Base-by-base conservation (phyloP, 2,888 invertebrate genomes). In the Uloborus plumipes region DNA sequence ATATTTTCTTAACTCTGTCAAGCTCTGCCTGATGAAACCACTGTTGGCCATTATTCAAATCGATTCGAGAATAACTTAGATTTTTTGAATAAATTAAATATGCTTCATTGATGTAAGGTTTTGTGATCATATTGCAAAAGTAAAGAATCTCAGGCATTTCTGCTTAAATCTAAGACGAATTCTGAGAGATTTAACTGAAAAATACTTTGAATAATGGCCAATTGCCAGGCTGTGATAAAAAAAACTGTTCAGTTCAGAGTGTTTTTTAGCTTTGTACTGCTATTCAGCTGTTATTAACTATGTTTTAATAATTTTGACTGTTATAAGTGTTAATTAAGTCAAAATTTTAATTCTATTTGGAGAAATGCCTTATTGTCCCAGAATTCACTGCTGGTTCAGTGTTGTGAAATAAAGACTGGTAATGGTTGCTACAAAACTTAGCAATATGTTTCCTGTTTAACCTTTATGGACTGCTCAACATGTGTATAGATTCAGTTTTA, bases 371-470 rank as follows among this genome's bases (percentile, higher is more conserved):
- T 82, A 82, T 70, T 65, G 64, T 82, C 39, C 55, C 18, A 69
- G 69, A 69, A 18, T 11, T 58, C 81, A 82, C 81, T 82, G 81
- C 81, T 82, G 81, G 81, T 75, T 71, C 81, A 82, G 81, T 82
- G 81, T 59, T 72, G 61, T 59, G 22, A 31, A 50, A 39, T 58
- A 15, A 64, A 74, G 64, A 80, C 73, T 62, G 55, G 74, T 81
- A 67, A 74, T 74, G 73, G 49, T 64, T 74, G 55, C 58, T 53
- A 65, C 50, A 31, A 62, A 49, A 76, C 81, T 82, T 82, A 82
- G 81, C 81, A 82, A 82, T 65, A 22, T 67, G 64, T 65, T 76
- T 71, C 76, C 76, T 70, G 49, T 67, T 55, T 18, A 55, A n/a
- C 55, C 20, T 55, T 55, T 20, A 62, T 53, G 70, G 70, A 70